Percentiles rank a stretch among this genome's conserved stretches.
Conservation (phyloP, 2,113 vertebrate species). For the Colius striatus region DNA sequence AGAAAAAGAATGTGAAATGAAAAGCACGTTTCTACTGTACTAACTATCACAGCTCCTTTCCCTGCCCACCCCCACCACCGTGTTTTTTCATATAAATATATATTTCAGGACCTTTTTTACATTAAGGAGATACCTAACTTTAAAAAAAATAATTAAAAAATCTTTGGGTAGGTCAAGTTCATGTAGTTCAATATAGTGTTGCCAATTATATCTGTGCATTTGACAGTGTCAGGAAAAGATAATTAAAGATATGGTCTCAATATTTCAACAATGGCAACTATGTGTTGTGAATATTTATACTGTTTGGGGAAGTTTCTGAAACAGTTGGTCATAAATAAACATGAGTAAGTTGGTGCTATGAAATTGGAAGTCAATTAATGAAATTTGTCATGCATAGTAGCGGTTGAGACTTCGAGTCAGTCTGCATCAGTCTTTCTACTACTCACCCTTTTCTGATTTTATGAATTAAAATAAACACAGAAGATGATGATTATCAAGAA, state of each 20-base stretch:
- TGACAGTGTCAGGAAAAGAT: slow-evolving; percentile 45
- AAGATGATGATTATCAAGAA: background rate
- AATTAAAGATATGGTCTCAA: slow-evolving; percentile 48
- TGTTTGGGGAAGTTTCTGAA: slow-evolving; percentile 31
- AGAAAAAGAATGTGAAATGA: too few relatives aligned
- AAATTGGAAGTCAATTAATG: slow-evolving; percentile 57
- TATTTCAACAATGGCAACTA: slow-evolving; percentile 43
- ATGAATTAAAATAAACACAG: background rate
- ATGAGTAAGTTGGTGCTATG: slow-evolving; percentile 28
- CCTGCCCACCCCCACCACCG: accelerated
- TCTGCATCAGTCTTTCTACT: slow-evolving; percentile 3
- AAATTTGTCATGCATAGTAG: slow-evolving; percentile 29
- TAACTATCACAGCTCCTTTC: background rate
- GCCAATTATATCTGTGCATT: slow-evolving; percentile 24
- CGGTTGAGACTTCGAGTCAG: background rate
- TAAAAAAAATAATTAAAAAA: background rate
- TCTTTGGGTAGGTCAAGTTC: background rate
- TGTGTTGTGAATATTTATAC: slow-evolving; percentile 39
- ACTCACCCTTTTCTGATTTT: background rate
- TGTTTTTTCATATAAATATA: too few relatives aligned
- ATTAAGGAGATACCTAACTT: background rate
- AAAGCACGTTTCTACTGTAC: background rate
- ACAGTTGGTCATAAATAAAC: slow-evolving; percentile 67
- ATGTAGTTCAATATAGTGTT: slow-evolving; percentile 10
- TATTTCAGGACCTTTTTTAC: background rate